Base-by-base conservation (phyloP, 2,888 invertebrate species). In the Doris montereyensis region DNA sequence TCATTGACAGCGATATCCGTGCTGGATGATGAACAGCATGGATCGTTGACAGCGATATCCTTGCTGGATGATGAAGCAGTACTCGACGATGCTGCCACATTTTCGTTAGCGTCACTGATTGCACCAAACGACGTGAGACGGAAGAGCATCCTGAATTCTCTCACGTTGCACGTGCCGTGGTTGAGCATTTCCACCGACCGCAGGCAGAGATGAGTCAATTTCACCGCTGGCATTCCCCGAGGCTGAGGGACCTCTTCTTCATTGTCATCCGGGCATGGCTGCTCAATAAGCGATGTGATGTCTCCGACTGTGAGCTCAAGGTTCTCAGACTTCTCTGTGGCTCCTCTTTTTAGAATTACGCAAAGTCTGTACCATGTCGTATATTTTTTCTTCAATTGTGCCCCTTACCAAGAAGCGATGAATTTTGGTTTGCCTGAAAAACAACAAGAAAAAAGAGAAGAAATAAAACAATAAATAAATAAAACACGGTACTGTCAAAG, bases 371-470 rank as follows among this genome's bases (percentile, higher is more conserved):
- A 89, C 81, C 83, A 89, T 83, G 0, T 77, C 65, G 52, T 85
- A 83, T 78, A 95, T 94, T 78, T 93, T 93, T 88, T 95, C 95
- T 88, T 96, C 96, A 26, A 96, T 94, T 0, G 95, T 95, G 80
- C 93, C 92, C 80, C 89, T 87, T 10, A 95, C 93, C 71, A 95
- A 91, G 89, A 96, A 95, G 77, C 95, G 93, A 90, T 95, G 95
- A 0, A 96, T 94, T 58, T 93, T 93, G 0, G 95, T 95, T 58
- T 93, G 92, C 87, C 93, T 94, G 88, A 85, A 90, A 84, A 75
- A 75, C 21, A 76, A 73, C 78, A 30, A 60, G 30, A 78, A 41
- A 41, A 41, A 41, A 41, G 17, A 41, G n/a, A n/a, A n/a, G n/a
- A n/a, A n/a, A n/a, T n/a, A n/a, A n/a, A n/a, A n/a, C n/a, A n/a